Percentiles rank a stretch among this genome's conserved stretches.
phyloP scores from a whole-genome alignment of 64 coral and sea anemone genomes.

The Pocillopora damicornis region DNA sequence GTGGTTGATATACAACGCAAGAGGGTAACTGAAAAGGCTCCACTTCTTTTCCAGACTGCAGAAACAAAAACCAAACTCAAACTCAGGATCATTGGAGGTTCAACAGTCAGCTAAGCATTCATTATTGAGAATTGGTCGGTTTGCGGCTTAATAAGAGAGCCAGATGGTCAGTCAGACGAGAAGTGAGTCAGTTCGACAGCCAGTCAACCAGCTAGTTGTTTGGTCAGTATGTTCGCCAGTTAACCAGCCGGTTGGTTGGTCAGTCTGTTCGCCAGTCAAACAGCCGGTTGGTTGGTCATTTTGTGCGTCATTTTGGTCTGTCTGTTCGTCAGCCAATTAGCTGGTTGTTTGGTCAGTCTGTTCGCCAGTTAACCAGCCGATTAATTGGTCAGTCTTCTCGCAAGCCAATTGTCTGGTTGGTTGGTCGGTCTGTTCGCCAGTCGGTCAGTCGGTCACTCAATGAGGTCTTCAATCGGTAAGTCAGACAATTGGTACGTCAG shows the following conservation, averaged over 20 bases:
- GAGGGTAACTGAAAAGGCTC: slow-evolving; percentile 61
- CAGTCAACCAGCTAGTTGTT: neutral
- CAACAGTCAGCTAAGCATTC: too few relatives aligned
- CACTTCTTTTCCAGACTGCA: slow-evolving; percentile 61
- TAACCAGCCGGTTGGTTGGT: too few relatives aligned
- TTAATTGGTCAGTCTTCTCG: neutral
- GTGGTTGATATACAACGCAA: slow-evolving; percentile 79
- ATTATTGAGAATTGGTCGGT: too few relatives aligned
- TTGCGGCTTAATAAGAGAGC: neutral
- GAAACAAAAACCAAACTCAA: neutral
- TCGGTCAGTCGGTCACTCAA: too few relatives aligned
- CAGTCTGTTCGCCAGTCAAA: too few relatives aligned
- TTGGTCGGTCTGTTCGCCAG: neutral
- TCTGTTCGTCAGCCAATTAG: neutral
- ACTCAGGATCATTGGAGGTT: too few relatives aligned
- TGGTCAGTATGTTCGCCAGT: neutral
- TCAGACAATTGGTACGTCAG: too few relatives aligned
- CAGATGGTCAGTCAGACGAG: too few relatives aligned
- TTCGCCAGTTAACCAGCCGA: neutral
- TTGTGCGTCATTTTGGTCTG: too few relatives aligned
- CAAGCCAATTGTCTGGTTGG: neutral
- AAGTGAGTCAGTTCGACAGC: neutral
- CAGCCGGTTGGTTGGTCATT: too few relatives aligned
- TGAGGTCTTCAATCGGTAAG: too few relatives aligned
- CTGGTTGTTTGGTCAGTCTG: neutral